Conservation (phyloP, 1,140 invertebrate genomes). For the Drosophila simulans region DNA sequence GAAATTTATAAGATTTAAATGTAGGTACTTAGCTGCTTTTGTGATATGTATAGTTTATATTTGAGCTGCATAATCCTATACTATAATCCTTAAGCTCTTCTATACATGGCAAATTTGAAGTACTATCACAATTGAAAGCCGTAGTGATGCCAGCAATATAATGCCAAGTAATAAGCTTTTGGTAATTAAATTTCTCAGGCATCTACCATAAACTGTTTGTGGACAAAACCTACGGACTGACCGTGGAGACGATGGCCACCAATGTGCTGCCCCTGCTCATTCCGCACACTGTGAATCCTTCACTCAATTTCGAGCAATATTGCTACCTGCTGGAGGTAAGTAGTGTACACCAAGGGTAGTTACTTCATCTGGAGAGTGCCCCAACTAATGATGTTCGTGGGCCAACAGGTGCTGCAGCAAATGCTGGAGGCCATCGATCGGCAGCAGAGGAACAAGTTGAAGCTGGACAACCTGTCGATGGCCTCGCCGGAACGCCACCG, state of each 20-base stretch:
- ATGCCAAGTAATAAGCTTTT: background rate
- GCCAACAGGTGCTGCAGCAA: slow-evolving; percentile 90
- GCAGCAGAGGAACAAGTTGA: slow-evolving; percentile 93
- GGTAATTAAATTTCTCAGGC: slow-evolving; percentile 86
- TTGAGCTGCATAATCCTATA: no score
- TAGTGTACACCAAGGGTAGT: background rate
- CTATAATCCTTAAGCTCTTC: no score
- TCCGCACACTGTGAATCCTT: slow-evolving; percentile 96
- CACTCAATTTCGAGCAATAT: slow-evolving; percentile 96
- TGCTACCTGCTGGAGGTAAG: slow-evolving; percentile 91
- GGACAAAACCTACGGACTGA: slow-evolving; percentile 96
- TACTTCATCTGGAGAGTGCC: background rate
- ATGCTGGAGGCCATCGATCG: slow-evolving; percentile 97
- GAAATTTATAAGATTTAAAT: no score
- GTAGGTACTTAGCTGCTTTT: no score
- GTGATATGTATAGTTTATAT: no score
- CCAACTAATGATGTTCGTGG: background rate
- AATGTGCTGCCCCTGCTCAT: slow-evolving; percentile 96
- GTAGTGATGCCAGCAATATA: no score
- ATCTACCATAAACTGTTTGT: slow-evolving; percentile 96
- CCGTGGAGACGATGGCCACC: slow-evolving; percentile 96
- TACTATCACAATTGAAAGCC: no score
- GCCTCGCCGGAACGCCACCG: slow-evolving; percentile 91
- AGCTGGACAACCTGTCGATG: slow-evolving; percentile 90
- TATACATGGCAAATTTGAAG: no score